Evolutionary conservation across 2,797 vertebrate species (phyloP), one percentile per base, ranked within the genome.

Genomic region (Knipowitschia caucasica): DNA sequence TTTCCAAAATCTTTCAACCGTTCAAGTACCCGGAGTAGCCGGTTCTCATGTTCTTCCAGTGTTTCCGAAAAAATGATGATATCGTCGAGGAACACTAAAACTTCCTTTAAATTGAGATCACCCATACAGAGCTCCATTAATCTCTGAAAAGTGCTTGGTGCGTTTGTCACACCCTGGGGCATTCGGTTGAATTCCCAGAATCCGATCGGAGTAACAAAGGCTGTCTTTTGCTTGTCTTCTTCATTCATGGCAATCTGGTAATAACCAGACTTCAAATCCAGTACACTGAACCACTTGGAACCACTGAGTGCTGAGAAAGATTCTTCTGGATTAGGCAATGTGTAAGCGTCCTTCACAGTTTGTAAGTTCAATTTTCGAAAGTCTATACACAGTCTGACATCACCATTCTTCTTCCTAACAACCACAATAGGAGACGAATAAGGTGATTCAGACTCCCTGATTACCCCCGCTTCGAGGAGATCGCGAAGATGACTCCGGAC

Each of bases 261-360:
- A 17, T 62, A 42, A 26, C 49, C 43, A 21, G 57, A 49, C 10
- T 36, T 38, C 17, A 38, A 10, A 3, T 17, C 15, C 17, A 38
- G 10, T 2, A 18, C 35, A 7, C 5, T 18, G 17, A 38, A 38
- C 35, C 35, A 38, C 9, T 20, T 38, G 2, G 35, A 38, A 17
- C 35, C 35, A 0, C 15, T 38, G 6, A 38, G 4, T 2, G 35
- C 35, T 3, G 35, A 18, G 7, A 38, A 18, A 2, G 35, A 38
- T 38, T 38, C 35, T 20, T 38, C 35, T 11, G 20, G 11, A 20
- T 38, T 38, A 8, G 35, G 35, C 0, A 38, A 17, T 3, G 35
- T 17, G 9, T 38, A 38, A 3, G 35, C 35, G 8, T 38, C 35
- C 8, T 38, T 38, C 14, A 38, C 14, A 2, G 35, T 38, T 11